Evolutionary conservation across 2,113 vertebrate genomes (phyloP).

Genomic region (Cichladusa arquata): DNA sequence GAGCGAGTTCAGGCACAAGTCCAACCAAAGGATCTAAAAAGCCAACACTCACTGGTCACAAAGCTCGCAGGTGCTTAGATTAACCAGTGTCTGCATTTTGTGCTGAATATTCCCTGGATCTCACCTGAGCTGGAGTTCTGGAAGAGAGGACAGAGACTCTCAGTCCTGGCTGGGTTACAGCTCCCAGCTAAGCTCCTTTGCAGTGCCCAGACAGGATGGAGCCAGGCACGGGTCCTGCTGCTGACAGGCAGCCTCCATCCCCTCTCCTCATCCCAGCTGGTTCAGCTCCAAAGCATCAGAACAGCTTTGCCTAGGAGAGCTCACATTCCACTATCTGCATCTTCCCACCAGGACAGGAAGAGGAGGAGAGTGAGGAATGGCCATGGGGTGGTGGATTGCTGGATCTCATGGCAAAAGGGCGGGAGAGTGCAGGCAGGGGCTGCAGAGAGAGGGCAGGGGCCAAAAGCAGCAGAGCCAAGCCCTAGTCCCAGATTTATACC

Average conservation of each 20-base stretch:
- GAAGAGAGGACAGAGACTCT: background rate
- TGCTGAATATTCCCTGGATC: background rate
- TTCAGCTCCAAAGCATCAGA: background rate
- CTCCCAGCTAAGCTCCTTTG: background rate
- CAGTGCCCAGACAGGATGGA: constrained; percentile 4
- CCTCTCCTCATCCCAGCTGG: background rate
- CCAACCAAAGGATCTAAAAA: constrained; percentile 1
- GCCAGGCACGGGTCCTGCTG: background rate
- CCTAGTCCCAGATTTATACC: background rate
- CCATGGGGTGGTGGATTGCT: background rate
- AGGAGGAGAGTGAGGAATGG: background rate
- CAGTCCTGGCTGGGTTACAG: background rate
- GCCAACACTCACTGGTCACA: background rate
- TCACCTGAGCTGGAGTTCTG: background rate
- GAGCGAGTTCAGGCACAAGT: background rate
- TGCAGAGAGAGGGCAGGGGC: background rate
- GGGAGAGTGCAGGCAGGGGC: background rate
- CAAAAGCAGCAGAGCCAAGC: background rate
- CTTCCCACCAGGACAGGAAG: background rate
- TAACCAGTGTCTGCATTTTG: background rate
- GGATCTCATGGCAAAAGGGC: background rate
- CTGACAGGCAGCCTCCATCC: background rate
- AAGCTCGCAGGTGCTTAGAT: constrained; percentile 15
- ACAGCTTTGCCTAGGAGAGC: background rate
- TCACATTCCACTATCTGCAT: background rate